A percentile compares a stretch with the other conserved stretches of the same genome.
Conservation (phyloP, 2,113 vertebrate genomes). For the Oryzias woworae region DNA sequence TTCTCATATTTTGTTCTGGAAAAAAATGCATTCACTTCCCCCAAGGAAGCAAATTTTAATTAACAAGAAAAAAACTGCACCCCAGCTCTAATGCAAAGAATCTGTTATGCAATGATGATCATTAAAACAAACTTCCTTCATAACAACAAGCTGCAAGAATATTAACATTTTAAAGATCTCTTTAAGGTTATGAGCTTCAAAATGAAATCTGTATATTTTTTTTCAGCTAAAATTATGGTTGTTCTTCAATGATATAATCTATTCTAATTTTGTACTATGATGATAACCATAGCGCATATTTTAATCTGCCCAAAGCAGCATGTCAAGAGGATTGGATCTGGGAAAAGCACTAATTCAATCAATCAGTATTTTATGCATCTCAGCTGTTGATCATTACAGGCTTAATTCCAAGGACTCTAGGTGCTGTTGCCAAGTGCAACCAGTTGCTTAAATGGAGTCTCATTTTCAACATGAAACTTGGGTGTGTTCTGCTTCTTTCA, state of each 20-base stretch:
- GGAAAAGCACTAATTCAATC: slow-evolving; percentile 9
- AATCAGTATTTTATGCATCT: slow-evolving; percentile 38
- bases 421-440: background rate
- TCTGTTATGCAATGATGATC: slow-evolving; percentile 45
- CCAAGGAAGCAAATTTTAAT: slow-evolving; percentile 49
- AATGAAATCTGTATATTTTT: slow-evolving; percentile 13
- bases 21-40: slow-evolving; percentile 33
- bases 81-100: slow-evolving; percentile 57
- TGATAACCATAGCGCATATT: background rate
- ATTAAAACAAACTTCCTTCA: slow-evolving; percentile 36
- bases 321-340: slow-evolving; percentile 18
- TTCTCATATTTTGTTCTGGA: slow-evolving; percentile 44
- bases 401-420: too few relatives aligned
- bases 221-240: slow-evolving; percentile 13
- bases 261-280: too few relatives aligned
- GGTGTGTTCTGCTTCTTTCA: background rate
- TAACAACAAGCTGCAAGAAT: slow-evolving; percentile 20
- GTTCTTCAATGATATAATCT: slow-evolving; percentile 1
- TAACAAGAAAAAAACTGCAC: slow-evolving; percentile 49
- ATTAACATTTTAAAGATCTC: slow-evolving; percentile 23
- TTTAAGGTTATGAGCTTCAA: too few relatives aligned
- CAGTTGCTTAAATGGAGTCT: background rate
- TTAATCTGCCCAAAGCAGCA: background rate
- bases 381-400: background rate
- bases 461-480: background rate